Evolutionary conservation across 2,888 invertebrate genomes (phyloP), one percentile per base, ranked within the genome.

Genomic region (Sycophila texana): DNA sequence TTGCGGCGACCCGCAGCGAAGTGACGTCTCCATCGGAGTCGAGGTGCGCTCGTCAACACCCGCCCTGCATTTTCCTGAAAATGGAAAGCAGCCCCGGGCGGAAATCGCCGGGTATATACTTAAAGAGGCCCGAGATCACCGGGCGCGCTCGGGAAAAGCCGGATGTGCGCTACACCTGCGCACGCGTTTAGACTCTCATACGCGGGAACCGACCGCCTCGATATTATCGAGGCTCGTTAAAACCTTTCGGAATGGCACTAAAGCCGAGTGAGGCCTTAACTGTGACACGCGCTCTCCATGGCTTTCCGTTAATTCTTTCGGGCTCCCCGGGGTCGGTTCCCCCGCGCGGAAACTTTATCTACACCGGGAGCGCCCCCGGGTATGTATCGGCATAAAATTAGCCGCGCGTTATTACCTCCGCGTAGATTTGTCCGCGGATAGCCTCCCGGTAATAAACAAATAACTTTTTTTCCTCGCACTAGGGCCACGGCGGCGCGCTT

Each of bases 351-450:
- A 18, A 60, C 2, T 5, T 1, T 13, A 13, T 22, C 22, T 14
- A 22, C 10, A 3, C 14, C 10, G 53, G 14, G 57, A 26, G 20
- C 18, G 73, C 78, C 74, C 55, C 68, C 74, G 66, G 55, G 51
- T 80, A 80, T 73, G 73, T 80, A 73, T 77, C 76, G 71, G 75
- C 60, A 75, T 79, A 75, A 79, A 79, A 79, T 79, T 79, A 79
- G 58, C 71, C n/a, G 49, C 30, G 20, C 58, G 53, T 63, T 75
- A 79, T 75, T 79, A 30, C 71, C 71, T 66, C 39, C 39, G 39
- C 71, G 30, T 60, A 67, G 66, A 75, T 60, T 74, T 10, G 65
- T 39, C 18, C 68, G 61, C 22, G 66, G 68, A 74, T 74, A 67
- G 39, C 39, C 39, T 12, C 30, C 49, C 49, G 26, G n/a, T 61